These are phyloP conservation scores for Nyctibius bracteatus DNA, from an alignment of 2,113 vertebrate species.

Conservation along the genomic window DNA sequence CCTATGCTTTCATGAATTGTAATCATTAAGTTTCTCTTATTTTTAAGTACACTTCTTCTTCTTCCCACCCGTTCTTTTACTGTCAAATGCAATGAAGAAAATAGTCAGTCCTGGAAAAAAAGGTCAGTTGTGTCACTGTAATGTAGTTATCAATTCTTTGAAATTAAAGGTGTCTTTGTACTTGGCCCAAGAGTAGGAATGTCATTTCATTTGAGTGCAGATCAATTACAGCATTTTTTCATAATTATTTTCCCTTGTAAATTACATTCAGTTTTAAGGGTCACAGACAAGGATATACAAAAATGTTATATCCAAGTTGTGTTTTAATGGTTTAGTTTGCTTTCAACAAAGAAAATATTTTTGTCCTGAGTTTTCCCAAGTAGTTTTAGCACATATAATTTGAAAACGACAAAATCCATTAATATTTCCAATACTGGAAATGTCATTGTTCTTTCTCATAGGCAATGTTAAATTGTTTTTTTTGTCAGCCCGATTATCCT, in stretches of 20 bases:
- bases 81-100: not conserved
- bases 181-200: not conserved
- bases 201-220: not conserved
- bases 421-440: not conserved
- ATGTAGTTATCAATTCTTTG: not conserved
- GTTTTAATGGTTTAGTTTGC: not conserved
- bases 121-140: not conserved
- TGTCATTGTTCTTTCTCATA: not conserved
- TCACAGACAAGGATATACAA: not conserved
- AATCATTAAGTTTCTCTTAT: not conserved
- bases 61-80: not conserved
- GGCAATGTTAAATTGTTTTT: not conserved
- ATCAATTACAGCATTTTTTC: not conserved
- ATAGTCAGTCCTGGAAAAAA: not conserved
- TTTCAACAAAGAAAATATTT: not conserved
- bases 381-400: not conserved
- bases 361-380: not conserved
- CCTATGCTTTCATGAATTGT: not conserved
- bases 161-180: not conserved
- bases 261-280: not conserved
- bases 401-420: not conserved
- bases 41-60: not conserved
- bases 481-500: not conserved
- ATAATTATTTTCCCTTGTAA: not conserved
- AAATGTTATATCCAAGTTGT: not conserved